Base-by-base conservation (phyloP, 2,888 invertebrate species). In the Hemaris fuciformis region DNA sequence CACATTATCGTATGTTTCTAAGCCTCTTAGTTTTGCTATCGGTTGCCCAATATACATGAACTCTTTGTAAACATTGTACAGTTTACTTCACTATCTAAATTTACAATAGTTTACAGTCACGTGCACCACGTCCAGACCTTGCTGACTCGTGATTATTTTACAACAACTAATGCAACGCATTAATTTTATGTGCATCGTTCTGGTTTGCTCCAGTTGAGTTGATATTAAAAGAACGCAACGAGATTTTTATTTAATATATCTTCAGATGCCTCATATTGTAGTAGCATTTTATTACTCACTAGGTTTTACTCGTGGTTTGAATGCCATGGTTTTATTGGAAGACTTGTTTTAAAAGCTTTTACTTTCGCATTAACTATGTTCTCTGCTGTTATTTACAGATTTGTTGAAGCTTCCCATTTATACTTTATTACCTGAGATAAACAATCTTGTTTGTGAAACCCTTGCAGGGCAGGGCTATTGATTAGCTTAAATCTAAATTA, bases 61-160 rank as follows among this genome's bases (percentile, higher is more conserved):
- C 23, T 56, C 4, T 15, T 27, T 64, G 48, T 68, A 66, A 66
- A 69, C 67, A 63, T 57, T 64, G 57, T 66, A 64, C 42, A 57
- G 60, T 68, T 65, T 63, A 60, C 60, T 18, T 53, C 64, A 65
- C 63, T 64, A 64, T 62, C 66, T 53, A 31, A 53, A 31, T 53
- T 53, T 53, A 64, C 58, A 66, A 64, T 63, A 63, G 61, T 57
- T 59, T 62, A 22, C 46, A 63, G 61, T 68, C 68, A 64, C 67
- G 71, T 67, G 66, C 66, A 25, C 62, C 60, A 65, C 66, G 63
- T 57, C 64, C 18, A 63, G 64, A 66, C 64, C 64, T 68, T 70
- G 73, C 62, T 64, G 63, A 69, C 60, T 53, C 27, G 22, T 64
- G 61, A 65, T 65, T 68, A 65, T 66, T 67, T 38, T 61, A 60